Evolutionary conservation across 1,140 invertebrate genomes (phyloP), one percentile per base, ranked within the genome.

Genomic region (Aphelinus atriplicis): DNA sequence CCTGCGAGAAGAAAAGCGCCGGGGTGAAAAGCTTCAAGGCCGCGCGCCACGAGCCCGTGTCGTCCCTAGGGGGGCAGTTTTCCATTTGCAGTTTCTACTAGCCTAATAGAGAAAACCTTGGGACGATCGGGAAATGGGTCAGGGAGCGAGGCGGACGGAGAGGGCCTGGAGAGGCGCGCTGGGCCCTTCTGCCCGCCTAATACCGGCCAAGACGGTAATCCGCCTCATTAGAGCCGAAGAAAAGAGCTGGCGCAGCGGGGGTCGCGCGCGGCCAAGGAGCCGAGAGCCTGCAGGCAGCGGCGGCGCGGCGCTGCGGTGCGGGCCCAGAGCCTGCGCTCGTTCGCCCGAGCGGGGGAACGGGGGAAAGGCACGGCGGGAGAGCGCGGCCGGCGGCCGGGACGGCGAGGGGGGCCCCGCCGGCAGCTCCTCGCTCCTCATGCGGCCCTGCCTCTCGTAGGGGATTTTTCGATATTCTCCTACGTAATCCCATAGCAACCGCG

Each of bases 181-280:
- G 7, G 45, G 26, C 2, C 50, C 9, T 75, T 58, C 73, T 75
- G 56, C 50, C 56, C 55, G 67, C 78, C 78, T 80, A 77, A 73
- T 80, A 80, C 77, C 7, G 7, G 7, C 67, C 57, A 71, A 78
- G 77, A 78, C 75, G 75, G 71, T 78, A 78, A 78, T 78, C 77
- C 71, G 68, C 73, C 63, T 76, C 76, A 79, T 79, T 79, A 78
- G 72, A 50, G 58, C 3, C 26, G 58, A 3, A 3, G 5, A 4
- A n/a, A 64, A 47, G 46, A 3, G 10, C 62, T 2, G 9, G 3
- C 3, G 62, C 46, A 1, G 6, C 48, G 26, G 9, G 55, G 10
- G 6, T 53, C 51, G 10, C 7, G 64, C 53, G 51, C 6, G 43
- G 50, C 64, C 2, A 3, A 55, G 55, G 64, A 9, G 55, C 48